Conservation (phyloP, 2,888 invertebrate species). For the Macrophya alboannulata region DNA sequence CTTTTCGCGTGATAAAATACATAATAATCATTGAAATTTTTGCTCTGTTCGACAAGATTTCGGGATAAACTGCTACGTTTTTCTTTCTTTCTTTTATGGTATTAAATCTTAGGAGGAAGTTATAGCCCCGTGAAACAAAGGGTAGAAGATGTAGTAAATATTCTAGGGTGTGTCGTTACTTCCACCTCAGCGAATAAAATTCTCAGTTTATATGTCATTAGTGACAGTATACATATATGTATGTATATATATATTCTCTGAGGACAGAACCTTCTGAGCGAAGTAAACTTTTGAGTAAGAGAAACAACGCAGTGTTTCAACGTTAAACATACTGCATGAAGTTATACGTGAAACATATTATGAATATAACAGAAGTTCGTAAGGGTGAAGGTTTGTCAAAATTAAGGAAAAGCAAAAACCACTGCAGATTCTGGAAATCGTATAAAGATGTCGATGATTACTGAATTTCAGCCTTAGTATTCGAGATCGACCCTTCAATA, state of each 20-base stretch:
- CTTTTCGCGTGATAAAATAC: too few relatives aligned
- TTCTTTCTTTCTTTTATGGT: slow-evolving; percentile 2
- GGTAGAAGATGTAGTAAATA: slow-evolving; percentile 35
- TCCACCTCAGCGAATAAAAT: slow-evolving; percentile 35
- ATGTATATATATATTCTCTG: not conserved
- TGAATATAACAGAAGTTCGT: not conserved
- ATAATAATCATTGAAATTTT: not conserved
- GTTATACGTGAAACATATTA: not conserved
- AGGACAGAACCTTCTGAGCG: slow-evolving; percentile 1
- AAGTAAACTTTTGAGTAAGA: slow-evolving; percentile 24
- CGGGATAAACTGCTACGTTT: not conserved
- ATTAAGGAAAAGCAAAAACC: not conserved
- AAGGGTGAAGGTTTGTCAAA: not conserved
- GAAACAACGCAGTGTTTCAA: slow-evolving; percentile 15
- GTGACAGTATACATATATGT: not conserved
- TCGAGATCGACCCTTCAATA: not conserved
- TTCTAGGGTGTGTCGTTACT: slow-evolving; percentile 36
- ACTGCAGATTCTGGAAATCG: not conserved
- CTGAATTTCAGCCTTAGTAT: too few relatives aligned
- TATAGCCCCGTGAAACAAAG: slow-evolving; percentile 37
- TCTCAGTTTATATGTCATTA: slow-evolving; percentile 41
- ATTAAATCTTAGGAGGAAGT: slow-evolving; percentile 28
- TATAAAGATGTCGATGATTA: not conserved
- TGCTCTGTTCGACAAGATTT: not conserved
- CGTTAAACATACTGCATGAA: not conserved